These are phyloP conservation scores for Heliconius himera DNA, from an alignment of 1,140 invertebrate species.

Conservation along the genomic window DNA sequence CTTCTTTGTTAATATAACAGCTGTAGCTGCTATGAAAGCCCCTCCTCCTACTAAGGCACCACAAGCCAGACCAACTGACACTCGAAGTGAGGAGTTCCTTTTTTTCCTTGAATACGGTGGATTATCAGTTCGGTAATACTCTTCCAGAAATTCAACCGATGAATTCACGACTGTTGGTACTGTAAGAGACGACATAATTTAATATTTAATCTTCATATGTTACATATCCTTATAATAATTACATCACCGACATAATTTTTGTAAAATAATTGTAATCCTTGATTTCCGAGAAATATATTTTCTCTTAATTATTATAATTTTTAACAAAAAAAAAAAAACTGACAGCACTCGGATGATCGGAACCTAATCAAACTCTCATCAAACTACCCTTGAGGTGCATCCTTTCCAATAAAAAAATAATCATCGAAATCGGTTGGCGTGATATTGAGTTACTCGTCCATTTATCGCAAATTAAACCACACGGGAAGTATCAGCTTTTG, in stretches of 20 bases:
- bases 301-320: neutral
- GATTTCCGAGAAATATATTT: neutral
- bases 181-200: conserved; percentile 47
- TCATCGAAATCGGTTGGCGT: too few relatives aligned
- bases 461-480: too few relatives aligned
- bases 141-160: conserved; percentile 69
- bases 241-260: neutral
- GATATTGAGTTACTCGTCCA: too few relatives aligned
- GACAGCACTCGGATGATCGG: too few relatives aligned
- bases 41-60: conserved; percentile 83
- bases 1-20: conserved; percentile 87
- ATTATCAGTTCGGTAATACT: conserved; percentile 66
- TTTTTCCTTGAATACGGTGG: conserved; percentile 84
- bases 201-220: neutral
- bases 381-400: too few relatives aligned
- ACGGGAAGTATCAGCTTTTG: too few relatives aligned
- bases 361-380: too few relatives aligned
- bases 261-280: neutral
- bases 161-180: conserved; percentile 64
- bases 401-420: too few relatives aligned
- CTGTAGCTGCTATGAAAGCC: conserved; percentile 83
- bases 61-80: conserved; percentile 91
- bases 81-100: conserved; percentile 84
- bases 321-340: too few relatives aligned
- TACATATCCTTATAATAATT: neutral